Conservation (phyloP, 2,888 invertebrate species). For the Timema podura region DNA sequence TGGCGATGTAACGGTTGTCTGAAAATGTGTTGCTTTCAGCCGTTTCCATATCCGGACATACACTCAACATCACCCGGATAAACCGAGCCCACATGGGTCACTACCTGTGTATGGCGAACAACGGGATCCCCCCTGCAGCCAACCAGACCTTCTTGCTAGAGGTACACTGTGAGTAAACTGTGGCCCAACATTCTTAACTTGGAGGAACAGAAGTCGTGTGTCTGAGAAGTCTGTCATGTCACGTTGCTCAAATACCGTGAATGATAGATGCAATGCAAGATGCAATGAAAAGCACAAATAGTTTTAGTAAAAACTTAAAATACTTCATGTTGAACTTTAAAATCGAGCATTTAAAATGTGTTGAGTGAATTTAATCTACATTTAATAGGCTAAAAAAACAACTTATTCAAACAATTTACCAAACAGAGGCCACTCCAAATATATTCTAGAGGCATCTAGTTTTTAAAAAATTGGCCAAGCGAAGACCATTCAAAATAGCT, state of each 20-base stretch:
- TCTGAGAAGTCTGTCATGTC: not conserved
- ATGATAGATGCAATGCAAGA: no score
- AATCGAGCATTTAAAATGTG: no score
- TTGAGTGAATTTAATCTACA: no score
- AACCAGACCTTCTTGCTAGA: slow-evolving; percentile 79
- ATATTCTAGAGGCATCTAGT: no score
- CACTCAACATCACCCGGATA: slow-evolving; percentile 71
- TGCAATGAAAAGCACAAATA: not conserved
- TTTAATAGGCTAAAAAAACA: no score
- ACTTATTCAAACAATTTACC: no score
- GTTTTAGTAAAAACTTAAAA: not conserved
- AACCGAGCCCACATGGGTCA: slow-evolving; percentile 71
- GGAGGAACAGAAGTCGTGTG: not conserved
- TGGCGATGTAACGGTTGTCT: no score
- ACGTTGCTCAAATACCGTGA: no score
- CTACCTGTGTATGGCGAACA: slow-evolving; percentile 75
- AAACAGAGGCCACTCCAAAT: no score
- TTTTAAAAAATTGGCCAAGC: no score
- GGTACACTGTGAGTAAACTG: slow-evolving; percentile 75
- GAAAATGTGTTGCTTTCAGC: slow-evolving; percentile 44
- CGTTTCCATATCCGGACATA: slow-evolving; percentile 68
- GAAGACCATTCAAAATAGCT: no score
- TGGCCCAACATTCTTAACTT: not conserved
- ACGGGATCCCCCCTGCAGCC: slow-evolving; percentile 79
- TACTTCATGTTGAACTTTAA: no score